phyloP scores from a whole-genome alignment of 2,113 vertebrate species.

The Hippocampus comes region DNA sequence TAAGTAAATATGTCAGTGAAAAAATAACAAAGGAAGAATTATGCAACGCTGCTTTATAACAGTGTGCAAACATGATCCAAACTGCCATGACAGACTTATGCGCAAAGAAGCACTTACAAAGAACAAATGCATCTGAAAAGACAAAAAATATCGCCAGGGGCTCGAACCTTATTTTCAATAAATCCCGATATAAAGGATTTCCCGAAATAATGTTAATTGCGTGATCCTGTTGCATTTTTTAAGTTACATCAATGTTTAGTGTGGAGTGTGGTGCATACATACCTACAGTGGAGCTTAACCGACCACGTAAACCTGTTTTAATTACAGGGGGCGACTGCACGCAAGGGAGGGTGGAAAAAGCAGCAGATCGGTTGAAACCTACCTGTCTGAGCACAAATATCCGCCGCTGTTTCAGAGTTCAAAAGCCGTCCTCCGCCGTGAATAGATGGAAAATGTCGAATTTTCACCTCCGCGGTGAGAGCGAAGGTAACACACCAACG shows the following conservation, averaged over 20 bases:
- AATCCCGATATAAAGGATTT: not conserved
- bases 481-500: constrained; percentile 5
- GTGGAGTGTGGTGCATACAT: not conserved
- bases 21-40: not conserved
- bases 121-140: not conserved
- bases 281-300: not conserved
- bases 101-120: not conserved
- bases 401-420: not conserved
- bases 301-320: not conserved
- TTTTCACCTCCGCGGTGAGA: constrained; percentile 11
- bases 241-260: not conserved
- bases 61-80: not conserved
- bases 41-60: not conserved
- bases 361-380: constrained; percentile 29
- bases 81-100: not conserved
- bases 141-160: not conserved
- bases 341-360: not conserved
- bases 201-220: not conserved
- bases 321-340: constrained; percentile 9
- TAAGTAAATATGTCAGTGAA: not conserved
- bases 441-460: not conserved
- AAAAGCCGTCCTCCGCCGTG: not conserved
- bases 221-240: not conserved
- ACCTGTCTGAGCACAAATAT: constrained; percentile 16
- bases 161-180: not conserved